phyloP scores from a whole-genome alignment of 1,140 invertebrate genomes.

The Lethrus apterus region DNA sequence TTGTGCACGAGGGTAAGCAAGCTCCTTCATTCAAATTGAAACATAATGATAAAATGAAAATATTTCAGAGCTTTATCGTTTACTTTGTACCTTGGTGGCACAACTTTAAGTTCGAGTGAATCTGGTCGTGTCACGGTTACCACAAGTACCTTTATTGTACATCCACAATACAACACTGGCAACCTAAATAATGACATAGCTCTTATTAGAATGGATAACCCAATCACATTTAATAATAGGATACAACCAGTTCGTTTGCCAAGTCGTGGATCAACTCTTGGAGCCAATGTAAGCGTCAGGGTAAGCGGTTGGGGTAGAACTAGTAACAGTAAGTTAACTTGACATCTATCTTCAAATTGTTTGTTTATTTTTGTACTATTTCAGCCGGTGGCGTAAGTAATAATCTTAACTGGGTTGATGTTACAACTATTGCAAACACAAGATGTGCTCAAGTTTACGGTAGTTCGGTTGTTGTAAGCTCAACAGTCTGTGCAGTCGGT shows the following conservation, averaged over 20 bases:
- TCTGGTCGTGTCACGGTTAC: constrained; percentile 37
- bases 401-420: constrained; percentile 24
- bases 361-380: background rate
- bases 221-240: constrained; percentile 43
- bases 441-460: constrained; percentile 23
- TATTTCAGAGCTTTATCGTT: constrained; percentile 15
- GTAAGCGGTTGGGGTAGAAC: constrained; percentile 42
- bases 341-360: background rate
- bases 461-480: constrained; percentile 15
- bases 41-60: no score
- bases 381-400: constrained; percentile 16
- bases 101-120: constrained; percentile 32
- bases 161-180: constrained; percentile 42
- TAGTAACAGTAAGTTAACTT: constrained; percentile 33
- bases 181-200: constrained; percentile 48
- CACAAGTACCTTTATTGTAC: constrained; percentile 38
- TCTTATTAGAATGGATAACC: constrained; percentile 43
- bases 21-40: no score
- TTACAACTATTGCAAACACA: constrained; percentile 25
- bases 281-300: constrained; percentile 28
- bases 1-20: no score
- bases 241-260: constrained; percentile 39
- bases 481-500: constrained; percentile 24
- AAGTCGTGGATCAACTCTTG: constrained; percentile 31
- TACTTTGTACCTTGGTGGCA: constrained; percentile 8